Conservation (phyloP, 2,797 vertebrate genomes). For the Thaleichthys pacificus region DNA sequence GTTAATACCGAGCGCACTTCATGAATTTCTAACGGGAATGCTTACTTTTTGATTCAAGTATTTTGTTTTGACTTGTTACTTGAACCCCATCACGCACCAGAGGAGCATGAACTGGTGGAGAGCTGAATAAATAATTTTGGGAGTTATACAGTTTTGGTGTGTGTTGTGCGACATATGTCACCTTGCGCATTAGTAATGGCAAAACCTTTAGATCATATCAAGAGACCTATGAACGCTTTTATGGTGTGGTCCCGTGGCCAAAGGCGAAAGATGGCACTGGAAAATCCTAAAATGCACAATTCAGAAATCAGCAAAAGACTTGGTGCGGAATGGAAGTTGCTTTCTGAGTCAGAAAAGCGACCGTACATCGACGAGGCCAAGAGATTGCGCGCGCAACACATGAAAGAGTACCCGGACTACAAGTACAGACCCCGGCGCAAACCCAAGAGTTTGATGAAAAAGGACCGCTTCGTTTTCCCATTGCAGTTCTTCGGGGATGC, state of each 20-base stretch:
- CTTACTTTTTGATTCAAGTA: background rate
- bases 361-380: constrained; percentile 98
- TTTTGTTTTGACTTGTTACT: background rate
- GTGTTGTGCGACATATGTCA: constrained; percentile 24
- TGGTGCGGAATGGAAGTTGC: constrained; percentile 94
- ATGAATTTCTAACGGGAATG: background rate
- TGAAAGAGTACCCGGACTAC: constrained; percentile 98
- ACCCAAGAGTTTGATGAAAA: constrained; percentile 87
- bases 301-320: constrained; percentile 97
- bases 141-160: constrained; percentile 24
- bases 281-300: constrained; percentile 99
- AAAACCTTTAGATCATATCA: constrained; percentile 79
- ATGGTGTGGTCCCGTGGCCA: constrained; percentile 98
- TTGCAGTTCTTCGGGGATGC: constrained; percentile 88
- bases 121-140: constrained; percentile 24
- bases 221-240: constrained; percentile 97
- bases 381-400: constrained; percentile 91
- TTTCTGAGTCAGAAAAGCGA: constrained; percentile 91
- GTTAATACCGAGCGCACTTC: too few relatives aligned
- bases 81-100: constrained; percentile 29
- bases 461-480: constrained; percentile 88
- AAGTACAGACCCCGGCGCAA: constrained; percentile 96
- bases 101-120: constrained; percentile 39
- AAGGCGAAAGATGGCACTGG: constrained; percentile 92
- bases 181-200: constrained; percentile 52